phyloP scores from a whole-genome alignment of 2,113 vertebrate species.

The Prietella phreatophila region DNA sequence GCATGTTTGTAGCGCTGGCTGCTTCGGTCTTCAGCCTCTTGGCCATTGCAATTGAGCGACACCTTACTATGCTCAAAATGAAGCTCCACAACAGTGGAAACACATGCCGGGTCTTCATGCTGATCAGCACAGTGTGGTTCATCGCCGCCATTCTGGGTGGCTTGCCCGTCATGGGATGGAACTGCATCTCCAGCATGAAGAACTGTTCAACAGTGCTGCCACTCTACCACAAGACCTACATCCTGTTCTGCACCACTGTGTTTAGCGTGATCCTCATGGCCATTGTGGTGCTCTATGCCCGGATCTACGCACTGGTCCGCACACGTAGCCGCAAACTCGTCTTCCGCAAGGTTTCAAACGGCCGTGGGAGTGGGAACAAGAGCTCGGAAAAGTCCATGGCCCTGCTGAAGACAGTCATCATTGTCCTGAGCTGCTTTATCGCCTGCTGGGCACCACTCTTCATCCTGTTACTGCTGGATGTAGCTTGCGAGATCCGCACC shows the following conservation, averaged over 20 bases:
- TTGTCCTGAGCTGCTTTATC: slow-evolving; percentile 95
- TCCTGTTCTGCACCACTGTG: slow-evolving; percentile 95
- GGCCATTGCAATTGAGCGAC: slow-evolving; percentile 94
- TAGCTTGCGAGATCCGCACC: slow-evolving; percentile 81
- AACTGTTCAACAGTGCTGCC: slow-evolving; percentile 92
- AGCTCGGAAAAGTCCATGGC: slow-evolving; percentile 95
- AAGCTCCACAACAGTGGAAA: slow-evolving; percentile 92
- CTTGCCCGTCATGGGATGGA: slow-evolving; percentile 94
- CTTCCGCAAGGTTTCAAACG: slow-evolving; percentile 86
- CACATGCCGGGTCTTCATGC: slow-evolving; percentile 88
- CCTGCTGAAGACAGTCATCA: slow-evolving; percentile 94
- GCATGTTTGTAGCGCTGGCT: slow-evolving; percentile 93
- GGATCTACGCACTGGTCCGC: slow-evolving; percentile 91
- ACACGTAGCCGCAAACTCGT: slow-evolving; percentile 89
- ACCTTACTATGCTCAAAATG: slow-evolving; percentile 98
- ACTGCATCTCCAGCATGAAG: slow-evolving; percentile 80
- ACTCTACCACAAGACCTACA: slow-evolving; percentile 98
- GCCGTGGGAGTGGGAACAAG: slow-evolving; percentile 74
- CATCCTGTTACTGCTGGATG: slow-evolving; percentile 92
- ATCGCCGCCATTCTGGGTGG: slow-evolving; percentile 85
- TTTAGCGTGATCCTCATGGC: slow-evolving; percentile 90
- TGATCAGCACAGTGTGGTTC: slow-evolving; percentile 94
- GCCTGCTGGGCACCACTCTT: slow-evolving; percentile 97
- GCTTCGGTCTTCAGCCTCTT: slow-evolving; percentile 96
- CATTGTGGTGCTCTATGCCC: slow-evolving; percentile 91